These are phyloP conservation scores for Dendrocincla fuliginosa DNA, from an alignment of 2,797 vertebrate genomes.

Conservation along the genomic window DNA sequence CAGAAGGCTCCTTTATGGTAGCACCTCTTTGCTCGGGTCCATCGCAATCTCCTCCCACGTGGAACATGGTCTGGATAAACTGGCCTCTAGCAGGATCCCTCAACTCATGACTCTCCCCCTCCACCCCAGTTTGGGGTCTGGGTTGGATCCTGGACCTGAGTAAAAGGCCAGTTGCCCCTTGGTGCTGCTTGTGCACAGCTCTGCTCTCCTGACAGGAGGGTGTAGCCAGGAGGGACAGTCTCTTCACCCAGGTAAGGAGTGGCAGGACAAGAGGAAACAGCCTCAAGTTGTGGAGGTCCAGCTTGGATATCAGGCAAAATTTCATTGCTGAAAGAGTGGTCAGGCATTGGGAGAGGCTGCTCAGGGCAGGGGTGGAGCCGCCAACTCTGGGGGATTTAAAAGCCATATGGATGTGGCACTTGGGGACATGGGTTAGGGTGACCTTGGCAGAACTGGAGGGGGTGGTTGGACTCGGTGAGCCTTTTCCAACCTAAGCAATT, in stretches of 20 bases:
- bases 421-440: background rate
- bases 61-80: background rate
- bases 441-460: background rate
- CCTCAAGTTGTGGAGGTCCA: background rate
- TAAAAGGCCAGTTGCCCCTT: background rate
- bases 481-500: background rate
- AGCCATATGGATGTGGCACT: fast-evolving
- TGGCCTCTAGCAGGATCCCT: background rate
- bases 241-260: background rate
- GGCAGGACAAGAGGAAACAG: background rate
- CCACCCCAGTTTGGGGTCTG: background rate
- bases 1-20: background rate
- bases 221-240: background rate
- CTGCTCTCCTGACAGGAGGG: background rate
- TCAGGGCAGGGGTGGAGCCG: background rate
- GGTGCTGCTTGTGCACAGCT: background rate
- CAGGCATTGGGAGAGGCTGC: background rate
- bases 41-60: background rate
- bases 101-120: background rate
- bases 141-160: background rate
- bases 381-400: background rate
- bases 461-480: fast-evolving
- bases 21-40: too few species aligned
- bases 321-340: background rate
- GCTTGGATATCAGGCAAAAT: background rate